Base-by-base conservation (phyloP, 2,888 invertebrate species). In the Eucera pruinosa region DNA sequence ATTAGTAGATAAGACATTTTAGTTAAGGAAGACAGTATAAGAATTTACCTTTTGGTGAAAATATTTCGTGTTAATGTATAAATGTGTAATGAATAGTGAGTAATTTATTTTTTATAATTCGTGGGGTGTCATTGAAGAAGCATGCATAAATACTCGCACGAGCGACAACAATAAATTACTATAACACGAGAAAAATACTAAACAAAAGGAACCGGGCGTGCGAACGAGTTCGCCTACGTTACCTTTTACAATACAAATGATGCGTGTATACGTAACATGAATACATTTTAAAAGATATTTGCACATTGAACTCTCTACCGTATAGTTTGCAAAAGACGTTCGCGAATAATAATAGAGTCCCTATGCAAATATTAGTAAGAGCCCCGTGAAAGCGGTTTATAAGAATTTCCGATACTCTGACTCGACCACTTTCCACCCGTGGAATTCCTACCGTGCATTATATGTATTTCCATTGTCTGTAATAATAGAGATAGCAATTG, bases 211-310 rank as follows among this genome's bases (percentile, higher is more conserved):
- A 43, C 39, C 50, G 57, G 41, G 62, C 55, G 58, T n/a, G 18
- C 20, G 47, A 73, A 61, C 45, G 13, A 50, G 50, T 78, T 80
- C 27, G 43, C 65, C 57, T 52, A 60, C 60, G 55, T 58, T 62
- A 27, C 58, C 52, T 47, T 39, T 48, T 11, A 25, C 23, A 7
- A 41, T 47, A 36, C 18, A 58, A 72, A 61, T 45, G 25, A 18
- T 27, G 18, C 61, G 6, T 54, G 54, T 54, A 43, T 41, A n/a
- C 18, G 66, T 45, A 36, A 30, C 18, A 20, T 25, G 6, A 25
- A 36, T 20, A 20, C 11, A 7, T 58, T n/a, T 27, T 15, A 27
- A 39, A 39, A 20, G 23, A 15, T n/a, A 6, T 30, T n/a, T 39
- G 23, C 20, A 48, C 36, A 13, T 58, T 66, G 13, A 55, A 65